Evolutionary conservation across 2,797 vertebrate species (phyloP).

Genomic region (Pipistrellus nathusii): DNA sequence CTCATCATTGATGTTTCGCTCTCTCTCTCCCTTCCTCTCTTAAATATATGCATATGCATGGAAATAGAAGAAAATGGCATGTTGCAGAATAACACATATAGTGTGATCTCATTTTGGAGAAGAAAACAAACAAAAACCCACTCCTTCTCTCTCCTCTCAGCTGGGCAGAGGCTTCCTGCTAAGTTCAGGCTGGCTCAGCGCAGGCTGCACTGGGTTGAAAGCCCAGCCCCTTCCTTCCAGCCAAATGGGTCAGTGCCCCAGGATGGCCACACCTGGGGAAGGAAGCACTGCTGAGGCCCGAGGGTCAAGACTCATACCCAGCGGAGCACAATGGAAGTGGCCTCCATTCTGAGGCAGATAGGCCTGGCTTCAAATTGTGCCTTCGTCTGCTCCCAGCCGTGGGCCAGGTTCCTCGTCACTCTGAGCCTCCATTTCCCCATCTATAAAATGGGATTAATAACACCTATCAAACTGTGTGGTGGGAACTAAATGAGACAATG

Average conservation of each 20-base stretch:
- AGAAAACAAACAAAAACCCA: no score
- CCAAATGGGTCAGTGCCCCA: constrained; percentile 43
- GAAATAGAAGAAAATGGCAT: constrained; percentile 41
- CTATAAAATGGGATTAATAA: not conserved
- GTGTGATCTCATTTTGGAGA: not conserved
- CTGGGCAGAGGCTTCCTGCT: constrained; percentile 22
- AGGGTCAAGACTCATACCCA: not conserved
- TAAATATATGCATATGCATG: not conserved
- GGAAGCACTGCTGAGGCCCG: not conserved
- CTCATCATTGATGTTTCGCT: no score
- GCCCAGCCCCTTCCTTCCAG: constrained; percentile 60
- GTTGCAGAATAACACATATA: not conserved
- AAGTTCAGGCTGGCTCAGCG: not conserved
- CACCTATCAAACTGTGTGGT: not conserved
- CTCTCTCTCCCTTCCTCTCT: no score
- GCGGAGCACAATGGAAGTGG: not conserved
- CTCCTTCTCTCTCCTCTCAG: not conserved
- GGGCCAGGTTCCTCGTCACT: not conserved
- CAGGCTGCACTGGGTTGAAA: not conserved
- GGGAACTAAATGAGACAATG: not conserved
- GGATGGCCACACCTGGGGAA: constrained; percentile 44
- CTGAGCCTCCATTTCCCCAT: not conserved
- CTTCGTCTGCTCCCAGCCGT: not conserved
- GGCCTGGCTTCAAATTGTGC: not conserved
- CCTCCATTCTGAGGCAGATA: not conserved